phyloP scores from a whole-genome alignment of 2,888 invertebrate genomes.

The Eupithecia centaureata region DNA sequence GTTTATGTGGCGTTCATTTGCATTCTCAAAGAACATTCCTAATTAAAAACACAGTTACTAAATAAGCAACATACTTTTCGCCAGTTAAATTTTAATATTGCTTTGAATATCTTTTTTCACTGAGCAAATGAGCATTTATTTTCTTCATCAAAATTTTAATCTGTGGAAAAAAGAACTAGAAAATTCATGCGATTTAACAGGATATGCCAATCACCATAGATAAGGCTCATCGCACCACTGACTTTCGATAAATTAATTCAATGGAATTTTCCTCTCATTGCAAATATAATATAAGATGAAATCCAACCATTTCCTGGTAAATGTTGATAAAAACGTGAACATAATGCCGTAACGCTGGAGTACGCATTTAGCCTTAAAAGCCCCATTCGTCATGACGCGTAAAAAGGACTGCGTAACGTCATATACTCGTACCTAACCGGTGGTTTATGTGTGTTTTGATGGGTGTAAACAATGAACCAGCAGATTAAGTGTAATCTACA shows the following conservation, averaged over 20 bases:
- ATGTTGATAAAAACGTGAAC: slow-evolving; percentile 37
- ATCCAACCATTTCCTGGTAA: slow-evolving; percentile 24
- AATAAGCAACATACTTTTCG: no score
- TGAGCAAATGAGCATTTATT: not conserved
- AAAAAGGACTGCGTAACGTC: slow-evolving; percentile 30
- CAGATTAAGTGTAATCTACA: slow-evolving; percentile 2
- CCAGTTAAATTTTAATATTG: no score
- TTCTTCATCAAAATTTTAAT: not conserved
- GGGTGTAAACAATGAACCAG: slow-evolving; percentile 10
- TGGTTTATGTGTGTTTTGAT: slow-evolving; percentile 10
- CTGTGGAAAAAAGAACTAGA: not conserved
- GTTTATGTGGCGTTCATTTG: no score
- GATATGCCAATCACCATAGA: not conserved
- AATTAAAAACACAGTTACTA: no score
- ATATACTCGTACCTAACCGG: slow-evolving; percentile 9
- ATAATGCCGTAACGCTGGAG: slow-evolving; percentile 28
- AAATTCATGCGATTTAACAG: not conserved
- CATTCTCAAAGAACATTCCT: no score
- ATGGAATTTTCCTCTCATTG: not conserved
- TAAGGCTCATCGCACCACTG: not conserved
- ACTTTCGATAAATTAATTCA: not conserved
- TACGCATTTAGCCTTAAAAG: slow-evolving; percentile 34
- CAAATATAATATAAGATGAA: slow-evolving; percentile 1
- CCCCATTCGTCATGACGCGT: slow-evolving; percentile 35
- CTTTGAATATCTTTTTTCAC: not conserved